These are phyloP conservation scores for Diplodus puntazzo DNA, from an alignment of 2,797 vertebrate species.

Conservation along the genomic window DNA sequence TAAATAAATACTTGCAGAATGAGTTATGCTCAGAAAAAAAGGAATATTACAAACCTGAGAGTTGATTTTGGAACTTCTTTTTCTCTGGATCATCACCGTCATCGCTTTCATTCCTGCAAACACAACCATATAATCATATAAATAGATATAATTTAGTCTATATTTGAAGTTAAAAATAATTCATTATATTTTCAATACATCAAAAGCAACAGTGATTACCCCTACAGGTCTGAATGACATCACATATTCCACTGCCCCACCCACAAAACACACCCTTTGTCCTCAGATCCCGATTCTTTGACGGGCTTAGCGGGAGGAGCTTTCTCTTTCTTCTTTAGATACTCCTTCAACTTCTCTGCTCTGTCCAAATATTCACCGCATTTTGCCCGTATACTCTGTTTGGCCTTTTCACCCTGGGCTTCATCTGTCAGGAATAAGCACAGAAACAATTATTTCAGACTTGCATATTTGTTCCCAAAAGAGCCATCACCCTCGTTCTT, in stretches of 20 bases:
- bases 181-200: not conserved
- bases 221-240: slow-evolving; percentile 23
- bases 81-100: slow-evolving; percentile 96
- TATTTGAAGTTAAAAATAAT: not conserved
- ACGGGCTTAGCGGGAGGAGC: slow-evolving; percentile 91
- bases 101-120: slow-evolving; percentile 95
- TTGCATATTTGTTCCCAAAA: not conserved
- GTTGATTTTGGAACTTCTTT: slow-evolving; percentile 98
- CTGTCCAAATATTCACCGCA: slow-evolving; percentile 96
- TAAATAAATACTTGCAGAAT: not conserved
- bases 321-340: slow-evolving; percentile 95
- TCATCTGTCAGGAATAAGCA: slow-evolving; percentile 88
- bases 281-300: slow-evolving; percentile 93
- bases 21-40: not conserved
- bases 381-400: slow-evolving; percentile 93
- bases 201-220: slow-evolving; percentile 5
- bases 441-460: not conserved
- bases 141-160: not conserved
- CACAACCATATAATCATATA: slow-evolving; percentile 12
- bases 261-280: slow-evolving; percentile 93
- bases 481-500: not conserved
- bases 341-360: slow-evolving; percentile 96
- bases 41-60: slow-evolving; percentile 88
- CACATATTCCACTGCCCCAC: slow-evolving; percentile 34
- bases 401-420: slow-evolving; percentile 95